Percentiles rank a stretch among this genome's conserved stretches.
phyloP scores from a whole-genome alignment of 2,888 invertebrate genomes.

The Amblyjoppa proteus region DNA sequence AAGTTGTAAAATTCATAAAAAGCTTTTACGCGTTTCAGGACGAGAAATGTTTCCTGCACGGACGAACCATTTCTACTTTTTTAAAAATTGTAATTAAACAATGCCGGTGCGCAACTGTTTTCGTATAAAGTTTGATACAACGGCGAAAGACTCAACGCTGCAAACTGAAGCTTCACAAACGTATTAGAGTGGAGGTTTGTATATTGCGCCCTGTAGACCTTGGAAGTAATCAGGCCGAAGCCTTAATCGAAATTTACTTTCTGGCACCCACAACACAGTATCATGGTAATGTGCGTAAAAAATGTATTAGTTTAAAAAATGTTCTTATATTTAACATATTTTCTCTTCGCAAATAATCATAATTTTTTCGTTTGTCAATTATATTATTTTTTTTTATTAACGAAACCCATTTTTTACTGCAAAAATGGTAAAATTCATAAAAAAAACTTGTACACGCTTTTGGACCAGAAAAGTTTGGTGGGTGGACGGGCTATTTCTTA shows the following conservation, averaged over 20 bases:
- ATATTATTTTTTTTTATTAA: too few relatives aligned
- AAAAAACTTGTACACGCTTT: background rate
- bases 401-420: too few relatives aligned
- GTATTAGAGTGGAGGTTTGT: constrained; percentile 55
- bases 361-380: too few relatives aligned
- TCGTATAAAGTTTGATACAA: background rate
- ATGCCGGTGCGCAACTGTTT: background rate
- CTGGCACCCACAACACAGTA: constrained; percentile 67
- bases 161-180: constrained; percentile 9
- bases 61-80: background rate
- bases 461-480: too few relatives aligned
- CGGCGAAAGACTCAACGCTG: background rate
- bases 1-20: background rate
- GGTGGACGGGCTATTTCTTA: background rate
- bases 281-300: constrained; percentile 56
- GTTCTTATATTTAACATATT: too few relatives aligned
- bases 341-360: too few relatives aligned
- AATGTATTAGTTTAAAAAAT: too few relatives aligned
- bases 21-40: background rate
- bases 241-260: constrained; percentile 72
- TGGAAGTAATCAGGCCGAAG: constrained; percentile 69
- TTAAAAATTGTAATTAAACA: background rate
- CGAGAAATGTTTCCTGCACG: too few relatives aligned
- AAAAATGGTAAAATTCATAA: background rate
- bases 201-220: constrained; percentile 65